phyloP scores from a whole-genome alignment of 37 sponge, comb jelly and placozoan genomes.

The Theonella swinhoei region DNA sequence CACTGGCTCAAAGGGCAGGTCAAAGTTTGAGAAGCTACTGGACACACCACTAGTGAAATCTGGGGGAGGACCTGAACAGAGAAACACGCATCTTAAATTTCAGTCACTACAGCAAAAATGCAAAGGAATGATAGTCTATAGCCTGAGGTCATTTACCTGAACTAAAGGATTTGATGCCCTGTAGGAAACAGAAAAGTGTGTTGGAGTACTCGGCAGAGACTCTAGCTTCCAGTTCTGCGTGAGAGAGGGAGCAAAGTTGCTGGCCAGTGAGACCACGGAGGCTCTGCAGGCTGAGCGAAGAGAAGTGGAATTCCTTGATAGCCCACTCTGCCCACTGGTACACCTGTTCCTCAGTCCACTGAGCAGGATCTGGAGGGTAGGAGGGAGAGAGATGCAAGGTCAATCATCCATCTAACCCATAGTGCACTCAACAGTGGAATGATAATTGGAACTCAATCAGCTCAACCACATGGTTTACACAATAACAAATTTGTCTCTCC shows the following conservation, averaged over 20 bases:
- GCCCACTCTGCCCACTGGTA: conserved; percentile 47
- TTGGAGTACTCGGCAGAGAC: conserved; percentile 24
- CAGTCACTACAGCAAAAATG: too few relatives aligned
- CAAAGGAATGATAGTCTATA: background rate
- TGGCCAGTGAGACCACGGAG: conserved; percentile 44
- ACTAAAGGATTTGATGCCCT: conserved; percentile 29
- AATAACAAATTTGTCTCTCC: background rate
- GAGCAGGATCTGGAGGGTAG: conserved; percentile 34
- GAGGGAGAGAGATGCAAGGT: background rate
- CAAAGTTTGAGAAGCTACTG: conserved; percentile 41
- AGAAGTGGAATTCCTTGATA: conserved; percentile 37
- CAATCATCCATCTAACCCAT: background rate
- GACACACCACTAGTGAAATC: background rate
- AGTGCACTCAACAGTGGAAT: background rate
- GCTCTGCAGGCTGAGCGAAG: conserved; percentile 8
- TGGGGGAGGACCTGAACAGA: background rate
- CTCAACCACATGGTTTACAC: background rate
- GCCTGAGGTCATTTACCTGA: background rate
- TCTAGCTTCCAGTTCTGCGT: conserved; percentile 2
- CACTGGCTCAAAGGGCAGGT: background rate
- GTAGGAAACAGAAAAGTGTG: conserved; percentile 39
- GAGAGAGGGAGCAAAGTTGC: conserved; percentile 44
- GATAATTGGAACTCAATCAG: background rate
- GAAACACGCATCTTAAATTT: too few relatives aligned
- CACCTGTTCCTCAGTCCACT: conserved; percentile 63